phyloP scores from a whole-genome alignment of 1,140 invertebrate species.

The Drosophila miranda region DNA sequence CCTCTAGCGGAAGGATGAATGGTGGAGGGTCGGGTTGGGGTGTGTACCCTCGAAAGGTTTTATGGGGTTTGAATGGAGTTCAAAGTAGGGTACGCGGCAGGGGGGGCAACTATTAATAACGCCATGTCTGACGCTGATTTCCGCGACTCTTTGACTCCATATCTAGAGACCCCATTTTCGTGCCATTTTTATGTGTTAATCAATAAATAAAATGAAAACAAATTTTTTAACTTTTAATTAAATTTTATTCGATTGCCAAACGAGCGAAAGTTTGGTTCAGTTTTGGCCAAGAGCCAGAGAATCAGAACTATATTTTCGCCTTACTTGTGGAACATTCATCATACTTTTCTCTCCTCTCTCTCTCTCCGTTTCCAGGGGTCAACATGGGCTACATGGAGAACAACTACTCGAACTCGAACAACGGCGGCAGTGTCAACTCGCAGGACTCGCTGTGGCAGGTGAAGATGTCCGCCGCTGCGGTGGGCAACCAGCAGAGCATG shows the following conservation, averaged over 20 bases:
- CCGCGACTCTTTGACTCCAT: neutral
- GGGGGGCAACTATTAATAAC: constrained; percentile 70
- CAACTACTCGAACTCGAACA: constrained; percentile 95
- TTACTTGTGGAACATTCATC: constrained; percentile 11
- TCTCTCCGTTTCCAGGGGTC: constrained; percentile 84
- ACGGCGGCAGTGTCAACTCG: constrained; percentile 95
- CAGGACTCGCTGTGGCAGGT: constrained; percentile 97
- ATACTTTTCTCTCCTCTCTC: neutral
- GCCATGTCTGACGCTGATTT: constrained; percentile 41
- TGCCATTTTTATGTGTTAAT: constrained; percentile 69
- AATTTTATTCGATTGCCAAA: constrained; percentile 52
- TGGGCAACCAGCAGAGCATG: constrained; percentile 85
- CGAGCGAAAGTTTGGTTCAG: constrained; percentile 31
- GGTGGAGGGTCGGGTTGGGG: neutral
- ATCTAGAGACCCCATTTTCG: constrained; percentile 10
- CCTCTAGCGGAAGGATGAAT: constrained; percentile 34
- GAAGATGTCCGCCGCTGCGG: constrained; percentile 90
- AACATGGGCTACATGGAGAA: constrained; percentile 95
- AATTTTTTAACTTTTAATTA: constrained; percentile 56
- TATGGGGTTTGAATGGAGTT: constrained; percentile 39
- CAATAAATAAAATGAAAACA: constrained; percentile 53
- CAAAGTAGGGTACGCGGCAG: constrained; percentile 65
- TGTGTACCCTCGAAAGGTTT: neutral
- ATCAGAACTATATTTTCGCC: constrained; percentile 25
- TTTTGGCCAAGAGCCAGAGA: constrained; percentile 60